phyloP scores from a whole-genome alignment of 2,113 vertebrate genomes.

The Syngnathoides biaculeatus region DNA sequence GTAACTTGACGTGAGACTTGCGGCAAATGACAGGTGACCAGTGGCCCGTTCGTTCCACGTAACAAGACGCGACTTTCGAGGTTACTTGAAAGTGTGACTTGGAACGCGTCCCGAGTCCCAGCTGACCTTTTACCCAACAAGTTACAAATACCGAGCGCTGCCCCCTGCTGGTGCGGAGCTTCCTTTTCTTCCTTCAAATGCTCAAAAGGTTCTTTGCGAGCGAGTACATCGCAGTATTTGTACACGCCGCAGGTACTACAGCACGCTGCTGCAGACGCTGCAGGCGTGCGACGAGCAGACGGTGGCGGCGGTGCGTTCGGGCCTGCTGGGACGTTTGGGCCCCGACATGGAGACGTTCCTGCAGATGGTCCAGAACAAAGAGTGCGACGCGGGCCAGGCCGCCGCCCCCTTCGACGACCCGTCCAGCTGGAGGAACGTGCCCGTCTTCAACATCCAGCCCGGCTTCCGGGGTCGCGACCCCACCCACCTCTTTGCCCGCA shows the following conservation, averaged over 20 bases:
- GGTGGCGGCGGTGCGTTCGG: conserved; percentile 78
- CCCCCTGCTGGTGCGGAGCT: too few relatives aligned
- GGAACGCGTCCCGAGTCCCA: too few relatives aligned
- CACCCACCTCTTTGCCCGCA: conserved; percentile 76
- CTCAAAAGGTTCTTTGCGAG: not conserved
- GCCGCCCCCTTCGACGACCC: conserved; percentile 59
- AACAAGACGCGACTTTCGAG: too few relatives aligned
- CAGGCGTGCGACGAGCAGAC: conserved; percentile 87
- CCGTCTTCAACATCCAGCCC: conserved; percentile 75
- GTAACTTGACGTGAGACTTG: too few relatives aligned
- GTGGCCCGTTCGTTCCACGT: too few relatives aligned
- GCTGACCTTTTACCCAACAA: too few relatives aligned
- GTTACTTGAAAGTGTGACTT: too few relatives aligned
- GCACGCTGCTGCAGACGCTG: conserved; percentile 84
- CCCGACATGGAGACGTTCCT: conserved; percentile 92
- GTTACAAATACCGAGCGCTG: too few relatives aligned
- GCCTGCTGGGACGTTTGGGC: conserved; percentile 81
- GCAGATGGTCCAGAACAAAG: conserved; percentile 86
- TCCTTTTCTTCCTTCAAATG: not conserved
- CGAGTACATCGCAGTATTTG: not conserved
- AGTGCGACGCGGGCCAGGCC: conserved; percentile 71
- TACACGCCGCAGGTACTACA: conserved; percentile 82
- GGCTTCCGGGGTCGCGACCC: conserved; percentile 61
- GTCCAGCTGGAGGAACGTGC: conserved; percentile 72
- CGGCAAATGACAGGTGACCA: too few relatives aligned